Conservation (phyloP, 2,888 invertebrate genomes). For the Conistra vaccinii region DNA sequence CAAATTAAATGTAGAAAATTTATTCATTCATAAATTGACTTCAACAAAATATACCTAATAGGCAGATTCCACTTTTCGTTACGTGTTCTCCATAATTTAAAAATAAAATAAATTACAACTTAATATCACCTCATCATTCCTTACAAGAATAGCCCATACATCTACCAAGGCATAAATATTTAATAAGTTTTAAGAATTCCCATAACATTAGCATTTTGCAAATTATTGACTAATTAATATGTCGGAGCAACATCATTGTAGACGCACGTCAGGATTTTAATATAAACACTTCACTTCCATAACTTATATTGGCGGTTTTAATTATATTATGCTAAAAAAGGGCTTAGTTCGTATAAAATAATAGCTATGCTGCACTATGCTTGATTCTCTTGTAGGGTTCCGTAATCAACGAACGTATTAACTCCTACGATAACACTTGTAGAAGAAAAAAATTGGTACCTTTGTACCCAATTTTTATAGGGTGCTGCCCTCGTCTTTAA, state of each 20-base stretch:
- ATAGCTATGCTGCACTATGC: constrained; percentile 29
- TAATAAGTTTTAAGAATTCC: constrained; percentile 52
- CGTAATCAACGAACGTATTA: not conserved
- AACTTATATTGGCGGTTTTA: constrained; percentile 40
- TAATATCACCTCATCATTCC: constrained; percentile 33
- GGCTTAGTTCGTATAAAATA: constrained; percentile 23
- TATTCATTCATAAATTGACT: constrained; percentile 11
- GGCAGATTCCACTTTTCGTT: constrained; percentile 16
- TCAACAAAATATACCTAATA: not conserved
- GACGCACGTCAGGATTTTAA: constrained; percentile 54
- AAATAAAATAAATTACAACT: constrained; percentile 44
- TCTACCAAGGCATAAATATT: constrained; percentile 47
- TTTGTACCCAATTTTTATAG: not conserved
- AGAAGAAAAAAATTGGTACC: not conserved
- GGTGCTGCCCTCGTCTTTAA: not conserved
- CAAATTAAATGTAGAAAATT: not conserved
- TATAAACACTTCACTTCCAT: constrained; percentile 47
- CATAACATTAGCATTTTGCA: constrained; percentile 61
- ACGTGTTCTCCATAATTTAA: constrained; percentile 9
- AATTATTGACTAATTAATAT: constrained; percentile 62
- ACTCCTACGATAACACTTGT: not conserved
- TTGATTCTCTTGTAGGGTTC: constrained; percentile 29
- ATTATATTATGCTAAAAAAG: constrained; percentile 49
- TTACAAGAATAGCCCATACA: constrained; percentile 18
- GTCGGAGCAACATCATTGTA: constrained; percentile 41